Evolutionary conservation across 64 coral and sea anemone genomes (phyloP).

Genomic region (Pachyseris speciosa): DNA sequence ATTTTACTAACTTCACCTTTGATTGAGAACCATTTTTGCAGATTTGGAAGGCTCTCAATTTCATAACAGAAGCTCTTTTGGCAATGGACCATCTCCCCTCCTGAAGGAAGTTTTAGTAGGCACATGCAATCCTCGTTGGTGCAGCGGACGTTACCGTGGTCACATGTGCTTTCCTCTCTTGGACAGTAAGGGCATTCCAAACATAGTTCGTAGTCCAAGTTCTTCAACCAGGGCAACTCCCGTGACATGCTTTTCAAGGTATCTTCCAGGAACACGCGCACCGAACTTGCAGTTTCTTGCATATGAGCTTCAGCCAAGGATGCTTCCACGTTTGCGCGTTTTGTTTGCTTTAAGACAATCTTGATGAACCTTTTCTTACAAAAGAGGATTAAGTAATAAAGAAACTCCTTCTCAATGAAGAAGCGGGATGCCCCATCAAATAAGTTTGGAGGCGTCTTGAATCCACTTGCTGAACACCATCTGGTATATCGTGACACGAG

Average conservation of each 20-base stretch:
- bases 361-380: no score
- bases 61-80: no score
- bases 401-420: neutral
- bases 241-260: neutral
- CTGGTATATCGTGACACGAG: neutral
- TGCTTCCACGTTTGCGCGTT: neutral
- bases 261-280: neutral
- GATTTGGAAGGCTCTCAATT: no score
- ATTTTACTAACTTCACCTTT: no score
- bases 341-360: neutral
- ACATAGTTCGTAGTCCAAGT: neutral
- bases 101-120: no score
- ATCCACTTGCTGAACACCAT: neutral
- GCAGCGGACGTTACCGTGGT: no score
- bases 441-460: neutral
- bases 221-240: neutral
- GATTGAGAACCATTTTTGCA: no score
- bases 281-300: neutral
- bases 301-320: no score
- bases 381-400: neutral
- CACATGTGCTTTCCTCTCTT: no score
- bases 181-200: neutral
- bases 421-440: neutral
- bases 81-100: no score
- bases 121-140: no score